These are phyloP conservation scores for Penaeus japonicus DNA, from an alignment of 1,140 invertebrate genomes.

Conservation along the genomic window DNA sequence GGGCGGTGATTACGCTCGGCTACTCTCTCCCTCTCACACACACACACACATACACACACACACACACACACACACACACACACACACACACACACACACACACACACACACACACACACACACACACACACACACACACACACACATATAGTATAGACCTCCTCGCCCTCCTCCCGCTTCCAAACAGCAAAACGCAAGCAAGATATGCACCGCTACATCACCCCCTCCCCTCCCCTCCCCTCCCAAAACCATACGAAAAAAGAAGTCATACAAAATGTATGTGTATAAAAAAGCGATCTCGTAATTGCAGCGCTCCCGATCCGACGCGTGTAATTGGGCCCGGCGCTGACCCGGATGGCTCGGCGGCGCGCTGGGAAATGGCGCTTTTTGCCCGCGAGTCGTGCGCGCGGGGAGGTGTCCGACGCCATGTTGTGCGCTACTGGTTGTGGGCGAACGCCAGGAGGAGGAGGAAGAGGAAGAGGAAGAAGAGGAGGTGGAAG, in stretches of 20 bases:
- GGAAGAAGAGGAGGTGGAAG: too few relatives aligned
- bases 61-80: background rate
- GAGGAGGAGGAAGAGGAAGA: too few relatives aligned
- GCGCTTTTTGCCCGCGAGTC: too few relatives aligned
- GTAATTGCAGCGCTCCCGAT: too few relatives aligned
- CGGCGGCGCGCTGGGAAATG: too few relatives aligned
- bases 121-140: constrained; percentile 30
- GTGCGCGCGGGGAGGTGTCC: too few relatives aligned
- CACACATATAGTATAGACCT: background rate
- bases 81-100: constrained; percentile 2
- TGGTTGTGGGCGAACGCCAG: too few relatives aligned
- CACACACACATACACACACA: background rate
- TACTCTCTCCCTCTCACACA: background rate
- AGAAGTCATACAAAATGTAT: too few relatives aligned
- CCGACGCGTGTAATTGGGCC: too few relatives aligned
- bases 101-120: constrained; percentile 30
- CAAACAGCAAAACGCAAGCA: background rate
- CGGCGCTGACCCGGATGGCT: too few relatives aligned
- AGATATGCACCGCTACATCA: background rate
- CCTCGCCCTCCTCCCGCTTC: background rate
- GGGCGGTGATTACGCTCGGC: background rate
- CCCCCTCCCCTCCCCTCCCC: background rate
- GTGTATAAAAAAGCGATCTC: too few relatives aligned
- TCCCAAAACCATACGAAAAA: background rate
- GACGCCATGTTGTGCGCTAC: too few relatives aligned